phyloP scores from a whole-genome alignment of 2,888 invertebrate genomes.

The Hedya salicella region DNA sequence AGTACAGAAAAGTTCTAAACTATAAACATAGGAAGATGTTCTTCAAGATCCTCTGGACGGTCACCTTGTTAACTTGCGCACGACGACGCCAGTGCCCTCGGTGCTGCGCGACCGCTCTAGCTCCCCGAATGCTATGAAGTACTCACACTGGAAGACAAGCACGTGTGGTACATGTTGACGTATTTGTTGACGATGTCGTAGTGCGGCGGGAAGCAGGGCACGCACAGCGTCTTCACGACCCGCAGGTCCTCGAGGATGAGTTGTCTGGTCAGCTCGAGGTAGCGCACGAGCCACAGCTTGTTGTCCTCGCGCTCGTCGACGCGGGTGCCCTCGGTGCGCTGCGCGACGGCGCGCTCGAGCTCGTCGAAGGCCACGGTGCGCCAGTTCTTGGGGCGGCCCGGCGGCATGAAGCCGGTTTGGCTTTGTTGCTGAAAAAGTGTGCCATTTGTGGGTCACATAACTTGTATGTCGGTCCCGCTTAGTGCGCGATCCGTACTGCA shows the following conservation, averaged over 20 bases:
- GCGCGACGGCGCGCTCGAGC: constrained; percentile 90
- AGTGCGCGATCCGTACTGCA: no score
- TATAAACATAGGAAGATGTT: no score
- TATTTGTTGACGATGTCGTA: constrained; percentile 97
- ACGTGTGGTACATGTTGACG: constrained; percentile 96
- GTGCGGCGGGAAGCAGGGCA: constrained; percentile 97
- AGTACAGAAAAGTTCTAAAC: no score
- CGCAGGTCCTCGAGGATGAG: constrained; percentile 95
- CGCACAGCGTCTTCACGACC: constrained; percentile 95
- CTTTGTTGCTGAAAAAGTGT: constrained; percentile 85
- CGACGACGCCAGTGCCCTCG: no score
- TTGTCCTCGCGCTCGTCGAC: constrained; percentile 95
- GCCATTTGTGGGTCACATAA: not conserved
- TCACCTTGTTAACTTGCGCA: no score
- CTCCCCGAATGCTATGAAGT: not conserved
- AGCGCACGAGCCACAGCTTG: constrained; percentile 98
- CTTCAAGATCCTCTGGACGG: no score
- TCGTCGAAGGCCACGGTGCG: constrained; percentile 93
- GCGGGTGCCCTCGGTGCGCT: constrained; percentile 97
- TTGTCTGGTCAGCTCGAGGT: constrained; percentile 94
- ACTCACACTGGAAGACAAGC: constrained; percentile 91
- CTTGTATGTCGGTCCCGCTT: no score
- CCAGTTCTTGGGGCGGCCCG: constrained; percentile 97
- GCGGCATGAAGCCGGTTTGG: constrained; percentile 95
- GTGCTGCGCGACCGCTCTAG: not conserved